These are phyloP conservation scores for Eupithecia tripunctaria DNA, from an alignment of 2,888 invertebrate species.

Conservation along the genomic window DNA sequence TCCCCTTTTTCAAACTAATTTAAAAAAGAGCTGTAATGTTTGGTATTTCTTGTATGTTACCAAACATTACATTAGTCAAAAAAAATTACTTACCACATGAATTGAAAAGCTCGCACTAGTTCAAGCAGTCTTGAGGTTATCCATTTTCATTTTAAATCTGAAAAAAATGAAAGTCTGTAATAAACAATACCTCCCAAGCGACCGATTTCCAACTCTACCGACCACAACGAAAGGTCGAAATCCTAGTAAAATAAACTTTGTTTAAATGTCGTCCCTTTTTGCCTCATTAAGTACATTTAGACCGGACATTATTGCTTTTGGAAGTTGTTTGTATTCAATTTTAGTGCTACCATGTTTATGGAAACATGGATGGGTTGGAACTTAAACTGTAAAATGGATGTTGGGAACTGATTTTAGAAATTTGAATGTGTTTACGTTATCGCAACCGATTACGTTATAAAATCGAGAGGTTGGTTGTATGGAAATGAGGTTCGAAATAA, in stretches of 20 bases:
- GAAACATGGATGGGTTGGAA: conserved; percentile 8
- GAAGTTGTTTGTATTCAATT: conserved; percentile 42
- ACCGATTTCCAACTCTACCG: conserved; percentile 10
- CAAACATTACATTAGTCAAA: too few species aligned
- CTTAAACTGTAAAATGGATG: conserved; percentile 30
- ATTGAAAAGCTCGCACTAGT: neutral
- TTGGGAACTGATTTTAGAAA: conserved; percentile 3
- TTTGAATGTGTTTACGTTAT: conserved; percentile 19
- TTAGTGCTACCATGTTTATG: conserved; percentile 32
- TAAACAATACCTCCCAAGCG: neutral
- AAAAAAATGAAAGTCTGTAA: neutral
- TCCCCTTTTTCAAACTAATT: too few species aligned
- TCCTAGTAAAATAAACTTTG: neutral
- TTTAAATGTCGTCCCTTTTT: conserved; percentile 35
- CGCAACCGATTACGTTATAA: neutral
- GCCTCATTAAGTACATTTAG: conserved; percentile 37
- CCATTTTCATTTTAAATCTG: conserved; percentile 1
- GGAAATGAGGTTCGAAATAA: too few species aligned
- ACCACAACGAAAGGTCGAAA: conserved; percentile 10
- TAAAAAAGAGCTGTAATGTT: too few species aligned
- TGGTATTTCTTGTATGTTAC: too few species aligned
- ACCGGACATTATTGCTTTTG: conserved; percentile 35
- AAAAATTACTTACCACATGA: too few species aligned
- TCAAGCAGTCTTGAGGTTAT: neutral
- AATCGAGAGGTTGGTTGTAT: too few species aligned